These are phyloP conservation scores for Gymnobelideus leadbeateri DNA, from an alignment of 2,113 vertebrate genomes.

Conservation along the genomic window DNA sequence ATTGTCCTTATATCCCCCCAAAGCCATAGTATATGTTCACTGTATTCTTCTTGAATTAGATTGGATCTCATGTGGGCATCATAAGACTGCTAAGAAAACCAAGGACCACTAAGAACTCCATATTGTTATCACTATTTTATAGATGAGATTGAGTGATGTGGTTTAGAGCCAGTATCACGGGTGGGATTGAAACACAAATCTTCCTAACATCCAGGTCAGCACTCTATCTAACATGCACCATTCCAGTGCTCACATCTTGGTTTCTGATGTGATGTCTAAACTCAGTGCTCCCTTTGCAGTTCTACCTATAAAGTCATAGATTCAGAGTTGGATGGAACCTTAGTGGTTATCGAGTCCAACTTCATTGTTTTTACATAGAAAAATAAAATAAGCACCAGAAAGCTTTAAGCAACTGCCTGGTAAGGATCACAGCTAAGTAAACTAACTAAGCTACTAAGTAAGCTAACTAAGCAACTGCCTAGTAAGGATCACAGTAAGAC, in stretches of 20 bases:
- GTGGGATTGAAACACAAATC: neutral
- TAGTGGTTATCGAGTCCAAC: neutral
- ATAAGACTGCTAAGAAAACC: neutral
- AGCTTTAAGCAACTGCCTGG: neutral
- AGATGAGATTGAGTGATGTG: neutral
- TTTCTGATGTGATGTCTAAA: neutral
- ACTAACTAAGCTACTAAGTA: no score
- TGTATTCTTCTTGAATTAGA: neutral
- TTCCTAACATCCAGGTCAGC: neutral
- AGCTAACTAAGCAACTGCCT: no score
- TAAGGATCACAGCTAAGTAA: no score
- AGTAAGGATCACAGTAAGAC: no score
- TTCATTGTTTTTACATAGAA: neutral
- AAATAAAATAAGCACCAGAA: neutral
- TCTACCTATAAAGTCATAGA: neutral
- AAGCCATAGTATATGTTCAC: neutral
- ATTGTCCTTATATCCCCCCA: neutral
- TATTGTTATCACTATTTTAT: neutral
- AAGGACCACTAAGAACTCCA: neutral
- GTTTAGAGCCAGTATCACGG: neutral
- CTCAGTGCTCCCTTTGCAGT: neutral
- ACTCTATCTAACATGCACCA: neutral
- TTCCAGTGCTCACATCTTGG: neutral
- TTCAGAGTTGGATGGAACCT: neutral
- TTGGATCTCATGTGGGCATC: neutral